Evolutionary conservation across 2,888 invertebrate species (phyloP).

Genomic region (Luperina testacea): DNA sequence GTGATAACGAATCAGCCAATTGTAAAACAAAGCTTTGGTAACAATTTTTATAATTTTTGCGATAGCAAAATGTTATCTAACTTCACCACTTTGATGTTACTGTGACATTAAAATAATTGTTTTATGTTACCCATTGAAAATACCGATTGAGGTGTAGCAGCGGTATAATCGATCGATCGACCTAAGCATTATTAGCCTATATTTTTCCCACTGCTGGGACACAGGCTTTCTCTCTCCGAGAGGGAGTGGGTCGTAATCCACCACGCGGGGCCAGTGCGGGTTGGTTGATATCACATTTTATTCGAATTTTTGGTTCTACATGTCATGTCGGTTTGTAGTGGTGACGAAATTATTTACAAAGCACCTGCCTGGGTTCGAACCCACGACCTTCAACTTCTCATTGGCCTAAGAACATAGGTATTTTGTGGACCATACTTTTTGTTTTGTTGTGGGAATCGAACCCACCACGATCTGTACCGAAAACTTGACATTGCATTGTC

Average conservation of each 20-base stretch:
- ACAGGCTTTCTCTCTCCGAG: too few relatives aligned
- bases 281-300: too few relatives aligned
- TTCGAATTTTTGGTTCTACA: too few relatives aligned
- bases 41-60: neutral
- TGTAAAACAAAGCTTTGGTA: neutral
- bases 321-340: too few relatives aligned
- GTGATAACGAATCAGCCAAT: constrained; percentile 1
- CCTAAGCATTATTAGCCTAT: neutral
- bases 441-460: neutral
- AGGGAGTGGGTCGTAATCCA: too few relatives aligned
- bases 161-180: neutral
- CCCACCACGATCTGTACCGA: neutral
- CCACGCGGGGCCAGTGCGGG: too few relatives aligned
- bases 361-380: too few relatives aligned
- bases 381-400: too few relatives aligned
- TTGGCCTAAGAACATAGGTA: neutral
- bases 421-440: neutral
- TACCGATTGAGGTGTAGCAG: neutral
- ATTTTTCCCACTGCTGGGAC: too few relatives aligned
- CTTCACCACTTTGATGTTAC: neutral
- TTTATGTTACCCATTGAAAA: neutral
- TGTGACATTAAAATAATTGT: neutral
- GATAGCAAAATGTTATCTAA: neutral
- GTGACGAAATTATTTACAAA: too few relatives aligned
- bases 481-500: neutral